These are phyloP conservation scores for Sterna hirundo DNA, from an alignment of 2,113 vertebrate species.

Conservation along the genomic window DNA sequence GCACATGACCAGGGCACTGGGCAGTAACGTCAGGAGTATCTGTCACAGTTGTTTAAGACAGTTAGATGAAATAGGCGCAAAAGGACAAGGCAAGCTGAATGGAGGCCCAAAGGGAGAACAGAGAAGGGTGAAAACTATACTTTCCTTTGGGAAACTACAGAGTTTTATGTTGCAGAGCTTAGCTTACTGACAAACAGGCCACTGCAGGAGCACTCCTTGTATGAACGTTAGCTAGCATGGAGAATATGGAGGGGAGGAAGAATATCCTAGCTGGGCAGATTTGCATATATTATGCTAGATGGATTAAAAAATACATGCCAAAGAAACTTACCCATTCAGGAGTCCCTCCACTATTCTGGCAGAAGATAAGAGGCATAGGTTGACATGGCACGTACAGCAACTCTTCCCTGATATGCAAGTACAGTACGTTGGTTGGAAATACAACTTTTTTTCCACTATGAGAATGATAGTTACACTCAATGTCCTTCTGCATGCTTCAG, in stretches of 20 bases:
- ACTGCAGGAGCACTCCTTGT: not conserved
- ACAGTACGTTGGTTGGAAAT: not conserved
- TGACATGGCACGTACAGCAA: not conserved
- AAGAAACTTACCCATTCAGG: not conserved
- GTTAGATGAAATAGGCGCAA: not conserved
- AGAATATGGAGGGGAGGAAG: not conserved
- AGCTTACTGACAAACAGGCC: not conserved
- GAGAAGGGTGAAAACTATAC: not conserved
- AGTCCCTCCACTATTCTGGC: not conserved
- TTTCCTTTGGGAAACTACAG: not conserved
- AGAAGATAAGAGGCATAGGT: not conserved
- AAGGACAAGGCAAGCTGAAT: not conserved
- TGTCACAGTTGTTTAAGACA: not conserved
- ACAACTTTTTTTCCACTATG: accelerated
- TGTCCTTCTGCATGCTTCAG: not conserved
- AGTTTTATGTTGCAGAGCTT: not conserved
- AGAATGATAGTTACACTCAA: not conserved
- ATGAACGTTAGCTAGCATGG: not conserved
- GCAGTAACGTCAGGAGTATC: not conserved
- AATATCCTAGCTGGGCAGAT: not conserved
- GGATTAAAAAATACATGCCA: not conserved
- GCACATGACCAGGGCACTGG: not conserved
- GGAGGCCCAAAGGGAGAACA: not conserved
- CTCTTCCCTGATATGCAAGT: not conserved
- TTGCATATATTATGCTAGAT: not conserved